phyloP scores from a whole-genome alignment of 2,797 vertebrate species.

The Graptemys geographica region DNA sequence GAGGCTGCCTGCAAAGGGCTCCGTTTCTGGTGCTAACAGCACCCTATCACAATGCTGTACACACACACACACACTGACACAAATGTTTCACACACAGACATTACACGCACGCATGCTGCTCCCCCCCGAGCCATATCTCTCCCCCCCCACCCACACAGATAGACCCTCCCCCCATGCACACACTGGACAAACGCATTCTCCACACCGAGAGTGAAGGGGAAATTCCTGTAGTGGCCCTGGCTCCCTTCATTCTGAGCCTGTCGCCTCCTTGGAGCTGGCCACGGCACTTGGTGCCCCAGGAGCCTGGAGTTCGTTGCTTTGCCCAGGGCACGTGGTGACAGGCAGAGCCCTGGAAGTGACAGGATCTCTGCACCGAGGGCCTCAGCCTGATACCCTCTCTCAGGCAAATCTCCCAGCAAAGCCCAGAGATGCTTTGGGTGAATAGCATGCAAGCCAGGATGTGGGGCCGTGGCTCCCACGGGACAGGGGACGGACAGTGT shows the following conservation, averaged over 20 bases:
- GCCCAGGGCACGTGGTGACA: accelerated
- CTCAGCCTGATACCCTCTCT: not conserved
- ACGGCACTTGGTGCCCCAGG: not conserved
- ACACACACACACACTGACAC: not conserved
- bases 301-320: not conserved
- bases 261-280: not conserved
- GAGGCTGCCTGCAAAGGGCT: too few species aligned
- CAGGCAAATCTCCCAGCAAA: not conserved
- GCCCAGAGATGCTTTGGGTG: not conserved
- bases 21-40: not conserved
- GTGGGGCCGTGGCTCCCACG: not conserved
- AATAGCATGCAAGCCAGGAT: not conserved
- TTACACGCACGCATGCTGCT: not conserved
- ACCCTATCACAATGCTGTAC: too few species aligned
- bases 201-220: not conserved
- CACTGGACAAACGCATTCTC: not conserved
- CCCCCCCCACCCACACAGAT: too few species aligned
- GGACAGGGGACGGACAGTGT: not conserved
- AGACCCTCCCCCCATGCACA: not conserved
- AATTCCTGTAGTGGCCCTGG: not conserved
- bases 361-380: not conserved
- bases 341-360: accelerated
- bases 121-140: too few species aligned
- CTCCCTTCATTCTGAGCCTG: not conserved
- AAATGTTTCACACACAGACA: not conserved